Conservation (phyloP, 1,140 invertebrate species). For the Brachystomella parvula region DNA sequence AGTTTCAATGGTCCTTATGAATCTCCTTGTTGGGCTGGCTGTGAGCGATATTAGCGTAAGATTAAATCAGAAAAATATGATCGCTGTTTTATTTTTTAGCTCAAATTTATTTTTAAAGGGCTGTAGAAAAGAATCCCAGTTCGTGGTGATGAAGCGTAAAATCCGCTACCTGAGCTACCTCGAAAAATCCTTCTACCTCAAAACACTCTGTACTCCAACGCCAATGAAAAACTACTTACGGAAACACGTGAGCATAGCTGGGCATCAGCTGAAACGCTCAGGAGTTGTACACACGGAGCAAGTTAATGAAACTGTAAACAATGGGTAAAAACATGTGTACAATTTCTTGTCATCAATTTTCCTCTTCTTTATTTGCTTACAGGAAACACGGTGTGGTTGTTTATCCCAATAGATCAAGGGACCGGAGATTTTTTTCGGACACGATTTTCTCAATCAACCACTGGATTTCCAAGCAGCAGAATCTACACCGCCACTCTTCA, state of each 20-base stretch:
- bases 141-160: slow-evolving; percentile 27
- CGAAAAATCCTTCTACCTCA: slow-evolving; percentile 24
- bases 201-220: slow-evolving; percentile 15
- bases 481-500: background rate
- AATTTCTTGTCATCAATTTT: background rate
- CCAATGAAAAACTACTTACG: slow-evolving; percentile 14
- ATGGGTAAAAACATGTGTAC: background rate
- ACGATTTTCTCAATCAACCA: background rate
- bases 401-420: background rate
- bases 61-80: background rate
- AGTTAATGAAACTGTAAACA: slow-evolving; percentile 1
- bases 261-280: background rate
- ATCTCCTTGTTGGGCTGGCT: slow-evolving; percentile 46
- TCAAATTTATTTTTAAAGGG: slow-evolving; percentile 8
- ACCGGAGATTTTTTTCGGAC: background rate
- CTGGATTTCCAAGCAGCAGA: background rate
- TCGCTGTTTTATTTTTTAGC: slow-evolving; percentile 7
- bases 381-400: background rate
- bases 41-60: slow-evolving; percentile 44
- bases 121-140: slow-evolving; percentile 26
- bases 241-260: slow-evolving; percentile 16
- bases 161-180: slow-evolving; percentile 31
- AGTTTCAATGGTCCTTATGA: slow-evolving; percentile 45
- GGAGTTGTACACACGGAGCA: background rate
- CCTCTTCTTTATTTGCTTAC: background rate